Base-by-base conservation (phyloP, 2,888 invertebrate species). In the Leucania comma region DNA sequence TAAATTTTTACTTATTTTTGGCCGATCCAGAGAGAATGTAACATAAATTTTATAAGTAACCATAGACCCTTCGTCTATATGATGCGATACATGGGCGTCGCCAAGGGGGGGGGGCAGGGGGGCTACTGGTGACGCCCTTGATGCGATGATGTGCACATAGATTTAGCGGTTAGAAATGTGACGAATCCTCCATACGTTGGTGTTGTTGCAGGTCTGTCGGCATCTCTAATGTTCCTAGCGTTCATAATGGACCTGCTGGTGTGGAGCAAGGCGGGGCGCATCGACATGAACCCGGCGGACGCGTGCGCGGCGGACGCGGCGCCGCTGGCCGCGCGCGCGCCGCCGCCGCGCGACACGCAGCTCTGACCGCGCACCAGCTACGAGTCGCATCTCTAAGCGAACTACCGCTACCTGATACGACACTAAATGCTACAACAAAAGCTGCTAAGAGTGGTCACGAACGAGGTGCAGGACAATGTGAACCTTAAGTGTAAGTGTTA, bases 211-310 rank as follows among this genome's bases (percentile, higher is more conserved):
- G 98, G 99, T 86, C 97, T 98, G 69, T 98, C 99, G 0, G 98
- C 98, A 63, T 97, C 97, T 38, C 97, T 99, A 77, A 97, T 99
- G 96, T 97, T 98, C 88, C 96, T 98, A 69, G 99, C 98, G 72
- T 99, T 98, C 92, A 96, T 98, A 82, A 98, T 98, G 93, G 99
- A 99, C 95, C 91, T 98, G 86, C 96, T 98, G 63, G 98, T 99
- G 38, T 99, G 98, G 98, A 98, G 98, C 90, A 98, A 98, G 92
- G 98, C 98, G 56, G 97, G 98, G 68, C 98, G 98, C 88, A 98
- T 99, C 86, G 97, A 97, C 89, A 97, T 97, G 92, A 97, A 97
- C 86, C 97, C 97, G 1, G 95, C 93, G 35, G 94, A 93, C 78
- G 76, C 78, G 8, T 70, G 73, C 85, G n/a, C 54, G 29, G 76